Percentiles rank a stretch among this genome's conserved stretches.
phyloP scores from a whole-genome alignment of 2,797 vertebrate species.

The Sebastes steindachneri region DNA sequence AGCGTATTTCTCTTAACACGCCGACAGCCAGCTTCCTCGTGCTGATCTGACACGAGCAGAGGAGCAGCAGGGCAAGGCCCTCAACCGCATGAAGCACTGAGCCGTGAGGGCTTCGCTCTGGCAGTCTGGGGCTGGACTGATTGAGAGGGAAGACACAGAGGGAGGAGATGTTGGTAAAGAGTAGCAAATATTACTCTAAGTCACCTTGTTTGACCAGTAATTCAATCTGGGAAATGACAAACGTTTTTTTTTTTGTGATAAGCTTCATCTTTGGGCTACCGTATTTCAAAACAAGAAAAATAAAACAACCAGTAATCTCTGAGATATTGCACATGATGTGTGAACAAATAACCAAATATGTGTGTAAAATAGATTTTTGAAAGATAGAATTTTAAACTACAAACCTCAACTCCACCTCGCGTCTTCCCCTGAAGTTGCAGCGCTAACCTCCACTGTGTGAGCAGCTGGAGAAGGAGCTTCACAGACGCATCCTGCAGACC shows the following conservation, averaged over 20 bases:
- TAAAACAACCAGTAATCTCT: neutral
- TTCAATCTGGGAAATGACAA: neutral
- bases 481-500: conserved; percentile 94
- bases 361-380: neutral
- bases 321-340: neutral
- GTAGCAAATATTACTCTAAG: neutral
- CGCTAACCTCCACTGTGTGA: conserved; percentile 96
- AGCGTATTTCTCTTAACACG: conserved; percentile 94
- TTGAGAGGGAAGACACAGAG: neutral
- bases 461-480: conserved; percentile 95
- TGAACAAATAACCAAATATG: neutral
- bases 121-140: conserved; percentile 88
- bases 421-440: conserved; percentile 87
- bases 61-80: conserved; percentile 93
- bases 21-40: conserved; percentile 95
- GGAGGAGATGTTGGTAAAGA: neutral
- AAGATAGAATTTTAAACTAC: neutral
- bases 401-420: conserved; percentile 80
- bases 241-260: neutral
- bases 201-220: neutral
- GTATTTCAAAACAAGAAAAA: neutral
- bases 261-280: neutral
- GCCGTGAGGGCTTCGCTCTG: conserved; percentile 93
- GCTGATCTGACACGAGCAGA: conserved; percentile 96
- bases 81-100: conserved; percentile 95